Base-by-base conservation (phyloP, 2,888 invertebrate species). In the Conchocele bisecta region DNA sequence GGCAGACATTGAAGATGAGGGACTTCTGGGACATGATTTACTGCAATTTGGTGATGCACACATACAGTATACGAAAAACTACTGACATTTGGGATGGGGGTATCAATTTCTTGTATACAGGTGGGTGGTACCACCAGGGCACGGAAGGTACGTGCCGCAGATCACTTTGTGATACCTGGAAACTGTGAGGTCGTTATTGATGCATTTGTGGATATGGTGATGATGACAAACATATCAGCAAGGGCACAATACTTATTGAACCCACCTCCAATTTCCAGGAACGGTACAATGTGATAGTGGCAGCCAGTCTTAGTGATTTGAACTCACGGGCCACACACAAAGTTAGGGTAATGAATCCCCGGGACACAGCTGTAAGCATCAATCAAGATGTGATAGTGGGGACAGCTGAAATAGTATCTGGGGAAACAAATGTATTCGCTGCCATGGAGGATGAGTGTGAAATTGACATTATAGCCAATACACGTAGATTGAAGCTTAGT, bases 271-370 rank as follows among this genome's bases (percentile, higher is more conserved):
- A 35, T 11, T 57, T 73, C 28, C 17, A 26, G 15, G 54, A 53
- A 41, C 61, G 35, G 15, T 44, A 70, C 48, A 33, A 39, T 13
- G 24, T 75, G 6, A 13, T 66, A 24, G 35, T 75, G 46, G 66
- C 74, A 15, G 28, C 58, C 15, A 53, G 56, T 41, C 37, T 66
- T 9, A 58, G 57, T 39, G 64, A 70, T 39, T 28, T 66, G 6
- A 64, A 29, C 13, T 3, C 35, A 26, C 29, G 26, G 22, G 44
- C 44, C 6, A 74, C 51, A 17, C 37, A 20, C 29, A 60, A 65
- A 31, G 51, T 66, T 2, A 59, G 69, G 13, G 26, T 75, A n/a
- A 41, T 69, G 24, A 74, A 74, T 31, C 69, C 69, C 15, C 66
- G 61, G 31, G 31, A 26, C 33, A 33, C 9, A 17, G 29, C 35